A percentile compares a stretch with the other conserved stretches of the same genome.
phyloP scores from a whole-genome alignment of 2,797 vertebrate genomes.

The Tauraco hartlaubi region DNA sequence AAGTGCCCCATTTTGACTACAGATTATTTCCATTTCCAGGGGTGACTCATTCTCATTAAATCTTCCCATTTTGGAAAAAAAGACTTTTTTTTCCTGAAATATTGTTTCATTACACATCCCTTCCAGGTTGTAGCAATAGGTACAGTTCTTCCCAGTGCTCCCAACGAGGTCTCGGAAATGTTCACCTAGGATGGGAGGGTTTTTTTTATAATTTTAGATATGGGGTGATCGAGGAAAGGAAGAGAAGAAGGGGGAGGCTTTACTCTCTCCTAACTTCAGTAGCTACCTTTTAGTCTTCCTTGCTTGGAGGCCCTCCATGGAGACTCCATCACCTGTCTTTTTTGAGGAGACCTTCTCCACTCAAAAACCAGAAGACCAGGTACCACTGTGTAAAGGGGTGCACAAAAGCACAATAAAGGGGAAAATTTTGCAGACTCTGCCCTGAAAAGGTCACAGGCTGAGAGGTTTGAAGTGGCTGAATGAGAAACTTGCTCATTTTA shows the following conservation, averaged over 20 bases:
- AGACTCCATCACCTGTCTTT: no score
- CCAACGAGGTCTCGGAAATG: neutral
- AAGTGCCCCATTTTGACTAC: neutral
- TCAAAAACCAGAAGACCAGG: neutral
- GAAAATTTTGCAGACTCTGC: neutral
- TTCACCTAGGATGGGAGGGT: neutral
- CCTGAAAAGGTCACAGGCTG: neutral
- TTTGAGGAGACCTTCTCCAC: neutral
- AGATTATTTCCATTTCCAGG: neutral
- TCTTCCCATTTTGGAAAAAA: neutral
- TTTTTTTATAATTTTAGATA: neutral
- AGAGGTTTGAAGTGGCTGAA: neutral
- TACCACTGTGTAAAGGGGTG: neutral
- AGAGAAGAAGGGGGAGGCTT: neutral
- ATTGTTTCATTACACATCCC: neutral
- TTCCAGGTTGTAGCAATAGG: neutral
- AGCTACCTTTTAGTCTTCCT: neutral
- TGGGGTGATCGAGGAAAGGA: neutral
- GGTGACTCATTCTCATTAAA: neutral
- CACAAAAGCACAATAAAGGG: neutral
- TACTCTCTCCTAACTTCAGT: neutral
- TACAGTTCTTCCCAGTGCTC: neutral
- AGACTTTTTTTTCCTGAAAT: neutral
- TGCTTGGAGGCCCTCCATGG: neutral
- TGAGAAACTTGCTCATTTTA: neutral